These are phyloP conservation scores for Bubo blakistoni DNA, from an alignment of 2,113 vertebrate species.

Conservation along the genomic window DNA sequence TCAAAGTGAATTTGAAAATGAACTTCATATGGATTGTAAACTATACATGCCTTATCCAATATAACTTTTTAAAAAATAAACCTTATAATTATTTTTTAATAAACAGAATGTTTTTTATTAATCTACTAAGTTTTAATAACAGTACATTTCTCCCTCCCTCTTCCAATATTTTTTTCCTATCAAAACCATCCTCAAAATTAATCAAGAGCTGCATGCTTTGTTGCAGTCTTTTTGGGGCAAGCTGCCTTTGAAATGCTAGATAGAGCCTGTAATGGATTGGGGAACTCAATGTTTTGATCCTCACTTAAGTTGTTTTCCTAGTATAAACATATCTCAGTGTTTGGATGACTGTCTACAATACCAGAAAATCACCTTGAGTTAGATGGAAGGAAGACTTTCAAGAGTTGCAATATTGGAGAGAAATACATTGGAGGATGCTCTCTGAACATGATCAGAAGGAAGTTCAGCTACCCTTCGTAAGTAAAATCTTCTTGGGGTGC, in stretches of 20 bases:
- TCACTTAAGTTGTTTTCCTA: neutral
- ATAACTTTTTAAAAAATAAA: neutral
- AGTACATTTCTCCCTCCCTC: neutral
- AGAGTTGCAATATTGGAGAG: neutral
- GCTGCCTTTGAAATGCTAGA: neutral
- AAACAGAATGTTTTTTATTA: neutral
- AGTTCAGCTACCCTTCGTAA: neutral
- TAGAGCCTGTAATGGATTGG: neutral
- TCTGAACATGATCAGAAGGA: neutral
- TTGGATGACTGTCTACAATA: neutral
- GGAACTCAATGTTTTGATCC: neutral
- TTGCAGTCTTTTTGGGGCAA: neutral
- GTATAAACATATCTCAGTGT: neutral
- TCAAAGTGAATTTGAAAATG: constrained; percentile 59
- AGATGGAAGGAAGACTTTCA: neutral
- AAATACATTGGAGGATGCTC: neutral
- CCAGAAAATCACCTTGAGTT: neutral
- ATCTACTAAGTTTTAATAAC: neutral
- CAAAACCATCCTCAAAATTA: neutral
- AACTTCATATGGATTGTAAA: constrained; percentile 22
- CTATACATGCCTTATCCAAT: neutral
- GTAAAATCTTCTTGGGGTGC: neutral
- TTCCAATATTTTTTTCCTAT: neutral
- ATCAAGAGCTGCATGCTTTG: neutral
- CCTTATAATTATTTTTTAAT: constrained; percentile 36